These are phyloP conservation scores for Nomada lathburiana DNA, from an alignment of 2,888 invertebrate species.

Conservation along the genomic window DNA sequence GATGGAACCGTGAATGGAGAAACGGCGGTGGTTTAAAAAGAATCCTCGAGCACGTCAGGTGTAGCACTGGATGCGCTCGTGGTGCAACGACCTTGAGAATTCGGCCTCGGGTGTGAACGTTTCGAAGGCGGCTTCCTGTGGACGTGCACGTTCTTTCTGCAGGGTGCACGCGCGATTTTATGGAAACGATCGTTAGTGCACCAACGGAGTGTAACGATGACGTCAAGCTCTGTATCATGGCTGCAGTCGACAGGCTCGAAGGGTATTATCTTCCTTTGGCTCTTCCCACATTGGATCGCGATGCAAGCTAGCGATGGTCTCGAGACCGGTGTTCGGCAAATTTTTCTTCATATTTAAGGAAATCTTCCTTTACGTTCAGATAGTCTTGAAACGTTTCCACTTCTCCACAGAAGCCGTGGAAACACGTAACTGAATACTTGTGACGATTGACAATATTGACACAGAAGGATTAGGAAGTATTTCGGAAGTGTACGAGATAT, in stretches of 20 bases:
- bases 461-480: no score
- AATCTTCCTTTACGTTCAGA: no score
- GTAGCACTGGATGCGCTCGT: constrained; percentile 34
- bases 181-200: constrained; percentile 68
- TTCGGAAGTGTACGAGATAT: no score
- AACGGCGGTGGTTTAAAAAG: neutral
- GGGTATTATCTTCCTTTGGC: constrained; percentile 50
- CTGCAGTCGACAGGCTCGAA: constrained; percentile 57
- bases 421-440: no score
- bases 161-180: constrained; percentile 56
- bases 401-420: no score
- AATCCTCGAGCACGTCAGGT: constrained; percentile 31
- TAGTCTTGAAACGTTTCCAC: no score
- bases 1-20: constrained; percentile 13
- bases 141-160: constrained; percentile 29
- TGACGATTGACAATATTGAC: no score
- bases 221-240: constrained; percentile 63
- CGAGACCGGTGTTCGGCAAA: neutral
- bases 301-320: neutral
- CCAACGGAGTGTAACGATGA: constrained; percentile 64
- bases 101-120: constrained; percentile 55
- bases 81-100: constrained; percentile 59
- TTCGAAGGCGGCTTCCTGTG: constrained; percentile 49
- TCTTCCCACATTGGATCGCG: constrained; percentile 31
- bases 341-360: no score